Percentiles rank a stretch among this genome's conserved stretches.
phyloP scores from a whole-genome alignment of 2,888 invertebrate genomes.

The Ophion slaviceki region DNA sequence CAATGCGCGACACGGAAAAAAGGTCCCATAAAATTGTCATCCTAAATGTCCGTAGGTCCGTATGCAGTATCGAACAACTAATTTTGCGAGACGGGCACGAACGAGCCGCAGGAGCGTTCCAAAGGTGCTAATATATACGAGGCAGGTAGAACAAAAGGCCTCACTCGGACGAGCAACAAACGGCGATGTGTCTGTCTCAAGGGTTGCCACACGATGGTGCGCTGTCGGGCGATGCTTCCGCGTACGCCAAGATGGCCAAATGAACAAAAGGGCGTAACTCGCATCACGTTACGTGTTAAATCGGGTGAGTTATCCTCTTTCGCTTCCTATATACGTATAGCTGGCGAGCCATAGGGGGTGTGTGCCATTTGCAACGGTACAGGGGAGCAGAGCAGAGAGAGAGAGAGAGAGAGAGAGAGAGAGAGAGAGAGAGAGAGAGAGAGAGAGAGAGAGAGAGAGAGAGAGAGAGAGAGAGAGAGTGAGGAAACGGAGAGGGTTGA shows the following conservation, averaged over 20 bases:
- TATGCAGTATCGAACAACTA: neutral
- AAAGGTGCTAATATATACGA: slow-evolving; percentile 79
- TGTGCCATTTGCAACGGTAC: slow-evolving; percentile 69
- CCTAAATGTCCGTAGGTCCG: neutral
- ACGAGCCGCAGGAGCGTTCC: slow-evolving; percentile 40
- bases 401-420: slow-evolving; percentile 69
- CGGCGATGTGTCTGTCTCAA: slow-evolving; percentile 82
- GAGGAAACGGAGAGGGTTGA: slow-evolving; percentile 74
- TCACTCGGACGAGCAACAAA: slow-evolving; percentile 77
- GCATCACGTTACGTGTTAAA: slow-evolving; percentile 26
- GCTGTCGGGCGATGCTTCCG: slow-evolving; percentile 32
- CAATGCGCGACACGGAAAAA: neutral
- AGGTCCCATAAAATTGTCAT: neutral
- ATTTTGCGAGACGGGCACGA: slow-evolving; percentile 28
- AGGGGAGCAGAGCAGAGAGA: slow-evolving; percentile 66
- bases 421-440: slow-evolving; percentile 48
- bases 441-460: slow-evolving; percentile 71
- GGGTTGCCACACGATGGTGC: slow-evolving; percentile 66
- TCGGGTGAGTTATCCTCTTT: slow-evolving; percentile 34
- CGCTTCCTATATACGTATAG: neutral
- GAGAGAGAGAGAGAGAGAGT: slow-evolving; percentile 65
- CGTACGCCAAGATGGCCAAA: neutral
- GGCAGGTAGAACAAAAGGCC: slow-evolving; percentile 79
- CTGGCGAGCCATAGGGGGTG: slow-evolving; percentile 44
- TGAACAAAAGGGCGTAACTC: slow-evolving; percentile 37